Conservation (phyloP, 2,113 vertebrate species). For the Mustela lutreola region DNA sequence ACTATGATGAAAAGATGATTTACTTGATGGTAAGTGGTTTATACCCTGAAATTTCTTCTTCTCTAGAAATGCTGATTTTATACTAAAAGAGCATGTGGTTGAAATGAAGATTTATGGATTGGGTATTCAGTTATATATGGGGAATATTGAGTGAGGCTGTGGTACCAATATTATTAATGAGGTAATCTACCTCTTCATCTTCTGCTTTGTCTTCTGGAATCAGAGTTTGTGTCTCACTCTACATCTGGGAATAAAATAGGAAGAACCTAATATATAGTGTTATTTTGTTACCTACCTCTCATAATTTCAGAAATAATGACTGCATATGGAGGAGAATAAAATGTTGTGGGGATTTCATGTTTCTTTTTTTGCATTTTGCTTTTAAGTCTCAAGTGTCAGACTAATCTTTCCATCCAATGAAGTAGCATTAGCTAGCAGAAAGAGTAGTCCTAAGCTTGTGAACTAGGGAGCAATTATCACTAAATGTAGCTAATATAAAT, state of each 20-base stretch:
- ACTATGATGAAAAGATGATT: background rate
- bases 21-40: background rate
- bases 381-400: slow-evolving; percentile 30
- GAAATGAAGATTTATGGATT: background rate
- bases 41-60: background rate
- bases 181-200: background rate
- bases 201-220: slow-evolving; percentile 4
- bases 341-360: background rate
- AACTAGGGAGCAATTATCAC: slow-evolving; percentile 9
- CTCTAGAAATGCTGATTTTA: background rate
- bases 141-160: background rate
- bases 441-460: background rate
- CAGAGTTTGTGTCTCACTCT: background rate
- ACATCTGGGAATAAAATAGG: background rate
- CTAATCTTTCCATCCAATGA: background rate
- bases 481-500: slow-evolving; percentile 57
- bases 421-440: background rate
- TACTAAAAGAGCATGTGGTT: background rate
- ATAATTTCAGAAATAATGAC: slow-evolving; percentile 32
- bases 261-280: background rate
- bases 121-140: background rate
- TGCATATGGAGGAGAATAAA: slow-evolving; percentile 10
- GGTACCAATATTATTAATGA: background rate
- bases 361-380: slow-evolving; percentile 15
- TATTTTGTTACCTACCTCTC: slow-evolving; percentile 26